Percentiles rank a stretch among this genome's conserved stretches.
Evolutionary conservation across 1,140 invertebrate species (phyloP).

Genomic region (Zaprionus tsacasi): DNA sequence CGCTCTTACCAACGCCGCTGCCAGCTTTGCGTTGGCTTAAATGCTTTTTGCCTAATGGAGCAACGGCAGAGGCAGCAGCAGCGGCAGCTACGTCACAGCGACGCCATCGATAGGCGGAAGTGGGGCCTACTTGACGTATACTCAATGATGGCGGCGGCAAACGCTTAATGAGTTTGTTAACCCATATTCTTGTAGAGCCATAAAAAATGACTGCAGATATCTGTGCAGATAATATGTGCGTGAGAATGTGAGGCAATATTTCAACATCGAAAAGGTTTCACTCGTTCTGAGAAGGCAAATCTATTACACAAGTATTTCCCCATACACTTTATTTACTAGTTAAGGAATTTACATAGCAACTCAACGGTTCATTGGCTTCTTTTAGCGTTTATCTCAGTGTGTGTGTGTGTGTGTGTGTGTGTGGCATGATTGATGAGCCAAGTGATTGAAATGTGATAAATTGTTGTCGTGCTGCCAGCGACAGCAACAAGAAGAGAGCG

Average conservation of each 20-base stretch:
- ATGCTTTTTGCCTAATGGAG: slow-evolving; percentile 75
- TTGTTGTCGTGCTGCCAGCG: slow-evolving; percentile 57
- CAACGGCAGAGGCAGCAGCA: slow-evolving; percentile 20
- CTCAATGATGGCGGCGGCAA: slow-evolving; percentile 44
- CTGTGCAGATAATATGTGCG: background rate
- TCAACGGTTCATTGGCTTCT: slow-evolving; percentile 16
- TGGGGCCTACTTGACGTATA: slow-evolving; percentile 63
- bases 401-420: slow-evolving; percentile 40
- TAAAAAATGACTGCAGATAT: slow-evolving; percentile 22
- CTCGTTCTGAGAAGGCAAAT: background rate
- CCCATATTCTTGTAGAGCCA: slow-evolving; percentile 47
- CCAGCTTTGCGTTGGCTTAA: slow-evolving; percentile 66
- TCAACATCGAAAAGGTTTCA: background rate
- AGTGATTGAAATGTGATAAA: slow-evolving; percentile 77
- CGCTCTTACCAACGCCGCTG: background rate
- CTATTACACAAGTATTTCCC: background rate
- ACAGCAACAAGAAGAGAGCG: slow-evolving; percentile 26
- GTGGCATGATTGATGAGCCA: slow-evolving; percentile 70
- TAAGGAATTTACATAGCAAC: slow-evolving; percentile 28
- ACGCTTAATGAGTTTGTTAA: slow-evolving; percentile 73
- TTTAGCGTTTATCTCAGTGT: background rate
- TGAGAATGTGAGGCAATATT: background rate
- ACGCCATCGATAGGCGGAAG: slow-evolving; percentile 69
- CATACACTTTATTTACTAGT: background rate
- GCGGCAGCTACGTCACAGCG: slow-evolving; percentile 49